These are phyloP conservation scores for Ambastaia sidthimunki DNA, from an alignment of 2,797 vertebrate genomes.

Conservation along the genomic window DNA sequence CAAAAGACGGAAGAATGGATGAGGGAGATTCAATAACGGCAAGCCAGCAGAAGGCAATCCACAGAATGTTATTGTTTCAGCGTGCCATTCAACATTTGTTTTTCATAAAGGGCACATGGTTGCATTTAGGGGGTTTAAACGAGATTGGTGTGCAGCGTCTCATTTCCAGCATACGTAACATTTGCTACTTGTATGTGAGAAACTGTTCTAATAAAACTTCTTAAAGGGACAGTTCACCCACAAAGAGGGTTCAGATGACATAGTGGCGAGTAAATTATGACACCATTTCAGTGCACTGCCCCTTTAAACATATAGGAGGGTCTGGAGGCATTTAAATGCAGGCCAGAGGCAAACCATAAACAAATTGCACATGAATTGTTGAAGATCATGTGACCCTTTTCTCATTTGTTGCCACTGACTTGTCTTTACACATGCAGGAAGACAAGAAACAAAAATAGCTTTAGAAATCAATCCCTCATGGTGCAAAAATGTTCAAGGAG, in stretches of 20 bases:
- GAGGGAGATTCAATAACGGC: constrained; percentile 78
- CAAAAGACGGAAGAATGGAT: constrained; percentile 55
- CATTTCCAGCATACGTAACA: constrained; percentile 72
- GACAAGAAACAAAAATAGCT: constrained; percentile 61
- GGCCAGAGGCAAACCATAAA: constrained; percentile 27
- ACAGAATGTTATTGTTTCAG: constrained; percentile 77
- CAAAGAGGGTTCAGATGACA: background rate
- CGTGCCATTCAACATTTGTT: constrained; percentile 87
- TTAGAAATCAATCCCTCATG: constrained; percentile 55
- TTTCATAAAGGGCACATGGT: constrained; percentile 92
- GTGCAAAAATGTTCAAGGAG: constrained; percentile 34
- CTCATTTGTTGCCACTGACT: constrained; percentile 30
- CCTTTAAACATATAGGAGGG: constrained; percentile 56
- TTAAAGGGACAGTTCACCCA: background rate
- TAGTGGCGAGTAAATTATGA: background rate
- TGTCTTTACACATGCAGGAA: constrained; percentile 25
- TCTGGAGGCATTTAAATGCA: background rate
- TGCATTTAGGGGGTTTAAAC: constrained; percentile 84
- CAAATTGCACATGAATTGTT: constrained; percentile 44
- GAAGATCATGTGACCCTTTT: constrained; percentile 46
- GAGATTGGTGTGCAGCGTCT: constrained; percentile 75
- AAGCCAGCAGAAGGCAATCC: constrained; percentile 73
- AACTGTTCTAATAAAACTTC: constrained; percentile 66
- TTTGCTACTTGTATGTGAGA: constrained; percentile 84
- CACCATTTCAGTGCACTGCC: background rate